Evolutionary conservation across 2,888 invertebrate species (phyloP).

Genomic region (Ecdyonurus torrentis): DNA sequence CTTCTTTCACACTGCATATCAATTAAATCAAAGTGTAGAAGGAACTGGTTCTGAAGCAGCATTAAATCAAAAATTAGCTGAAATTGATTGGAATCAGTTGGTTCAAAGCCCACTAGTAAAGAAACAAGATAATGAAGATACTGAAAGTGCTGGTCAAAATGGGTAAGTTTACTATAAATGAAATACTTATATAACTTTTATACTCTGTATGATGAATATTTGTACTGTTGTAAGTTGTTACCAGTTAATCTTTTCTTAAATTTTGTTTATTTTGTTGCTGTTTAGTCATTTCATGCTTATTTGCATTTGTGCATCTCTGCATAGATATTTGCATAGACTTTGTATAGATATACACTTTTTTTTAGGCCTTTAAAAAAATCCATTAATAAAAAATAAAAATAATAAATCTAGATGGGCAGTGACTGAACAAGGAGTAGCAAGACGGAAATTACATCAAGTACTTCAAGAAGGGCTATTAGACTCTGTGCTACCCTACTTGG

Average conservation of each 20-base stretch:
- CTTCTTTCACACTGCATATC: slow-evolving; percentile 55
- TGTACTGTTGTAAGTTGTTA: too few species aligned
- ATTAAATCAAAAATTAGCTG: slow-evolving; percentile 19
- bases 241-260: too few species aligned
- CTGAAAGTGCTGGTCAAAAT: neutral
- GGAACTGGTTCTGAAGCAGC: slow-evolving; percentile 10
- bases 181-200: too few species aligned
- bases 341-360: neutral
- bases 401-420: neutral
- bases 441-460: slow-evolving; percentile 37
- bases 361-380: neutral
- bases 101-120: slow-evolving; percentile 15
- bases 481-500: slow-evolving; percentile 61
- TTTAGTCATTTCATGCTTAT: too few species aligned
- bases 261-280: too few species aligned
- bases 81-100: slow-evolving; percentile 34
- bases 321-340: neutral
- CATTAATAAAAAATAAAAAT: neutral
- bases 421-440: slow-evolving; percentile 16
- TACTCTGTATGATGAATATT: too few species aligned
- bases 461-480: slow-evolving; percentile 69
- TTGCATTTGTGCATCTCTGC: neutral
- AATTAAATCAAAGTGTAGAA: slow-evolving; percentile 28
- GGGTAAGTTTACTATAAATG: neutral
- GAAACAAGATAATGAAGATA: neutral